Percentiles rank a stretch among this genome's conserved stretches.
Conservation (phyloP, 1,140 invertebrate species). For the Daktulosphaira vitifoliae region DNA sequence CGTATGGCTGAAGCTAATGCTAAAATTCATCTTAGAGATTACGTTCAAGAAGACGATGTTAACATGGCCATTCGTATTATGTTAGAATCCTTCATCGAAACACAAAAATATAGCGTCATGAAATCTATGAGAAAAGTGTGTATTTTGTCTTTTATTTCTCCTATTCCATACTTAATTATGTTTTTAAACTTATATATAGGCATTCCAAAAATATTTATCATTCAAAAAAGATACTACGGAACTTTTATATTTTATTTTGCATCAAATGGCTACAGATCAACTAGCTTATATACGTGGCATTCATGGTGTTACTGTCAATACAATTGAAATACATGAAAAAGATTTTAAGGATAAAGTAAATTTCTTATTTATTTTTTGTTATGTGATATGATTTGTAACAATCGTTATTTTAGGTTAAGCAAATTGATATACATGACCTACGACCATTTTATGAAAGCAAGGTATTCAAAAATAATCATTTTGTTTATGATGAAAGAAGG, state of each 20-base stretch:
- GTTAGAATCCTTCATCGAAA: slow-evolving; percentile 96
- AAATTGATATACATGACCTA: slow-evolving; percentile 84
- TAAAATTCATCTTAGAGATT: slow-evolving; percentile 85
- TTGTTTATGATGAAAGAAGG: slow-evolving; percentile 70
- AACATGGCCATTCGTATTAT: slow-evolving; percentile 95
- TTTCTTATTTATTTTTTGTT: slow-evolving; percentile 19
- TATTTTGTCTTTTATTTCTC: too few relatives aligned
- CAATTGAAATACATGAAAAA: slow-evolving; percentile 84
- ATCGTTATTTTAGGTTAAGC: slow-evolving; percentile 65
- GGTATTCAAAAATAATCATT: slow-evolving; percentile 84
- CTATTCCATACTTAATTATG: too few relatives aligned
- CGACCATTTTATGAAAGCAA: slow-evolving; percentile 87
- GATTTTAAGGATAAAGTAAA: slow-evolving; percentile 77
- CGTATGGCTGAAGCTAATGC: slow-evolving; percentile 95
- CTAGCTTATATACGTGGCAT: slow-evolving; percentile 74
- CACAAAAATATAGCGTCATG: slow-evolving; percentile 98
- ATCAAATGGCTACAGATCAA: slow-evolving; percentile 87
- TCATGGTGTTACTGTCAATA: slow-evolving; percentile 59
- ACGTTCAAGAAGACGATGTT: slow-evolving; percentile 91
- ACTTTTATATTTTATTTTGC: slow-evolving; percentile 87
- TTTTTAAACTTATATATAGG: slow-evolving; percentile 51
- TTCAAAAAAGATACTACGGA: slow-evolving; percentile 96
- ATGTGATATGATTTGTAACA: slow-evolving; percentile 34
- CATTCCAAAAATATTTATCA: slow-evolving; percentile 85
- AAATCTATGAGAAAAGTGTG: slow-evolving; percentile 83